Conservation (phyloP, 2,113 vertebrate genomes). For the Axis porcinus region DNA sequence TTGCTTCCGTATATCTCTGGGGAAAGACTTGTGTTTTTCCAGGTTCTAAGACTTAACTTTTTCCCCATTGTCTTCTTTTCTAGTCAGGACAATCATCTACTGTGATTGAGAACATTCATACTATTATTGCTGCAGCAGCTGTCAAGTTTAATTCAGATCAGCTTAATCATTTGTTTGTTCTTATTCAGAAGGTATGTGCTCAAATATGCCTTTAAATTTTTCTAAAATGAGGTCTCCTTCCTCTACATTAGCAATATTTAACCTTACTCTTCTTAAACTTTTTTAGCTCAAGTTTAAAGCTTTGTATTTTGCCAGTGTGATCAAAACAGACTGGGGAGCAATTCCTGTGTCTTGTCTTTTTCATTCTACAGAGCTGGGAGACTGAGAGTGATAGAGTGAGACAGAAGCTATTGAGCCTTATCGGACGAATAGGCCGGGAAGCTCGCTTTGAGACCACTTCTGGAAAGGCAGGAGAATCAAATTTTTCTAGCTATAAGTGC, state of each 20-base stretch:
- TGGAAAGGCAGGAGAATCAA: constrained; percentile 87
- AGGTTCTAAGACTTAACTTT: background rate
- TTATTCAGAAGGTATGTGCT: constrained; percentile 93
- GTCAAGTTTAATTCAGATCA: constrained; percentile 98
- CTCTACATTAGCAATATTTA: background rate
- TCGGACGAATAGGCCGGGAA: constrained; percentile 96
- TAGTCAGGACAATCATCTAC: constrained; percentile 98
- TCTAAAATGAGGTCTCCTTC: background rate
- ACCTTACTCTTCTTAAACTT: background rate
- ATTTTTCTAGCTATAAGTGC: background rate
- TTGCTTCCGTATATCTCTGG: background rate
- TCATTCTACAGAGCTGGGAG: constrained; percentile 92
- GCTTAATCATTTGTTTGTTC: constrained; percentile 96
- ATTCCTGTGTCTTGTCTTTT: background rate
- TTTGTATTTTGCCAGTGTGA: constrained; percentile 21
- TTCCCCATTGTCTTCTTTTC: constrained; percentile 31
- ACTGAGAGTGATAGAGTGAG: constrained; percentile 94
- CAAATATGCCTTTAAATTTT: background rate
- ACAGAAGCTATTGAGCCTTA: constrained; percentile 96
- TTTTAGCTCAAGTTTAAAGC: background rate
- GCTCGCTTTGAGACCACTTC: constrained; percentile 95
- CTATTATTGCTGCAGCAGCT: constrained; percentile 97
- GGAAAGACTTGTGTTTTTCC: background rate
- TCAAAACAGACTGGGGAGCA: background rate
- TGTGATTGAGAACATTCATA: constrained; percentile 99